Base-by-base conservation (phyloP, 2,113 vertebrate genomes). In the Campylorhamphus procurvoides region DNA sequence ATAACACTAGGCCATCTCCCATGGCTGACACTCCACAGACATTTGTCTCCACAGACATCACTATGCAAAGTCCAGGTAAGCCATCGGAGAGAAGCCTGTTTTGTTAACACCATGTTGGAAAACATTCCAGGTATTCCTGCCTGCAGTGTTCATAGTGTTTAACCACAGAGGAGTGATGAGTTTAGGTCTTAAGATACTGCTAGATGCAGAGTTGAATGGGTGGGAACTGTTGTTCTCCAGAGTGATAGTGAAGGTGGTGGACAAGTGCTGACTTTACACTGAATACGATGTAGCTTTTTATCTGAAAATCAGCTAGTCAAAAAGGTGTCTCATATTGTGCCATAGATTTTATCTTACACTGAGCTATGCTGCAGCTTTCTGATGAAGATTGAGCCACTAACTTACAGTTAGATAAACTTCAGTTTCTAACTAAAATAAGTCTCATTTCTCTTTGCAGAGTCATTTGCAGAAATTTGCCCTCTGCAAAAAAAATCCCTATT, bases 101-200 rank as follows among this genome's bases (percentile, higher is more conserved):
- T 10, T 68, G 35, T n/a, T 63, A 59, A 33, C n/a, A 80, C 3
- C 5, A 0, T 0, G 3, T 11, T 49, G 58, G 29, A 63, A 59
- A 86, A 75, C 29, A 7, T 18, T 72, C 31, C 42, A n/a, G 42
- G 42, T 67, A 17, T 8, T 62, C 59, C 73, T 84, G 25, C 53
- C 56, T 53, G 22, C 20, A 24, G 27, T 14, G 25, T 19, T 81
- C 0, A 1, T 9, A 31, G 39, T 5, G 12, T 52, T 78, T 20
- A 35, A 39, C 18, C 33, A 13, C 24, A 40, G 69, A 81, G 10
- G 18, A 33, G 10, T 53, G 40, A 75, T 18, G 37, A 78, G 5
- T 31, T 82, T 37, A 63, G 7, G 18, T 50, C 47, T 63, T 39
- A 31, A 68, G 40, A 17, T 23, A 52, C 24, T 37, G 40, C 44